Base-by-base conservation (phyloP, 2,113 vertebrate genomes). In the Chamaea fasciata region DNA sequence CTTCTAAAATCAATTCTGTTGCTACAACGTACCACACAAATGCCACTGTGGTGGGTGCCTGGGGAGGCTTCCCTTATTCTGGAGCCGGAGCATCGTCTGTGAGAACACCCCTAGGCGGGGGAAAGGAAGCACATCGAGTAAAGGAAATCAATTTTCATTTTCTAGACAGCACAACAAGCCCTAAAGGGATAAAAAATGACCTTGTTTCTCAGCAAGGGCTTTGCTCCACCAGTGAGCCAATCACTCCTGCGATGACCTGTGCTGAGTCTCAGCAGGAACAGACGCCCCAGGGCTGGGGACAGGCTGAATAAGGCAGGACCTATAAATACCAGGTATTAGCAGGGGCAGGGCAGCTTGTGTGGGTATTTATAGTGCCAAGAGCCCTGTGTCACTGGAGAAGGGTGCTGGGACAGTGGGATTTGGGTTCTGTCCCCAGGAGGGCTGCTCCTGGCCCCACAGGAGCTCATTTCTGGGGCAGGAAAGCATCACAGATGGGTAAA, bases 281-380 rank as follows among this genome's bases (percentile, higher is more conserved):
- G 41, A 14, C 0, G 2, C 17, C 69, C 55, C 21, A 1, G 59
- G 59, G 59, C 49, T 69, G 37, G 30, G 41, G 46, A 53, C 50
- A 78, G 68, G 33, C 81, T 75, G 70, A 50, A 42, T 37, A n/a
- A 76, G 64, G 56, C 64, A 84, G 74, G n/a, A 27, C 46, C 83
- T 94, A 89, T 93, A 89, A 95, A 95, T 94, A 95, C 27, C 52
- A 47, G 82, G 92, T 75, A 84, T 85, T 85, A 95, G 60, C 65
- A 84, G 42, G 39, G 50, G 60, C 31, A 84, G 78, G 74, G 42
- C 65, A 46, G 95, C 69, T 55, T 30, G 42, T 3, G 1, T 5
- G 75, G 21, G 57, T 95, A 96, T 96, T 95, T 92, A 93, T 92
- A 94, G 93, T n/a, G 79, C 91, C 24, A 52, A 80, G 86, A 90